Base-by-base conservation (phyloP, 2,888 invertebrate genomes). In the Eupithecia dodoneata region DNA sequence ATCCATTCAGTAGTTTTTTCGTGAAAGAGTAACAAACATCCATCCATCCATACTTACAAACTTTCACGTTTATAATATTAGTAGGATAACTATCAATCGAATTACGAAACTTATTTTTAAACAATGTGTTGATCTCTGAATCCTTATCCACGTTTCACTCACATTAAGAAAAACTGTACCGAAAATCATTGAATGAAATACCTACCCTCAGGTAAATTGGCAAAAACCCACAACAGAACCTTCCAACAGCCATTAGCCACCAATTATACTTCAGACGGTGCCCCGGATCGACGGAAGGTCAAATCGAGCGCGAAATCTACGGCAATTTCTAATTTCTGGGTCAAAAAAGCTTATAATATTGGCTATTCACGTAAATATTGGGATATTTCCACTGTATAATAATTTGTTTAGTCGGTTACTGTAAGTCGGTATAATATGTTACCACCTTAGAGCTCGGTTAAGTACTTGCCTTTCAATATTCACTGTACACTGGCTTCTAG, bases 221-320 rank as follows among this genome's bases (percentile, higher is more conserved):
- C 65, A 52, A 70, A 73, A 44, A 65, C 55, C 73, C 73, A 76
- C 72, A 73, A 72, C 69, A 72, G 45, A 73, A 47, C n/a, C 47
- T 49, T 63, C 49, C 70, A 30, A 52, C 65, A 44, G 15, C 69
- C 70, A 76, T 69, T 67, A 49, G 74, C 44, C 44, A 42, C 71
- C 72, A 73, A 73, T 76, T 74, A 76, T 77, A 71, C 77, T 73
- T 73, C 71, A 63, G 30, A 70, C 41, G 30, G 41, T 59, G 63
- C 47, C 72, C 73, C 30, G 72, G 72, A 78, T 78, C 74, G 69
- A 44, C 59, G 63, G 79, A 79, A 78, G 79, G 80, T 78, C 78
- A 71, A 73, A 78, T 74, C 55, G 52, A 13, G 52, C 67, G 75
- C 63, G 59, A 73, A 66, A 76, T 71, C 49, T 55, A 70, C 15